Percentiles rank a stretch among this genome's conserved stretches.
These are phyloP conservation scores for Gephyroberyx darwinii DNA, from an alignment of 2,797 vertebrate species.

Conservation along the genomic window DNA sequence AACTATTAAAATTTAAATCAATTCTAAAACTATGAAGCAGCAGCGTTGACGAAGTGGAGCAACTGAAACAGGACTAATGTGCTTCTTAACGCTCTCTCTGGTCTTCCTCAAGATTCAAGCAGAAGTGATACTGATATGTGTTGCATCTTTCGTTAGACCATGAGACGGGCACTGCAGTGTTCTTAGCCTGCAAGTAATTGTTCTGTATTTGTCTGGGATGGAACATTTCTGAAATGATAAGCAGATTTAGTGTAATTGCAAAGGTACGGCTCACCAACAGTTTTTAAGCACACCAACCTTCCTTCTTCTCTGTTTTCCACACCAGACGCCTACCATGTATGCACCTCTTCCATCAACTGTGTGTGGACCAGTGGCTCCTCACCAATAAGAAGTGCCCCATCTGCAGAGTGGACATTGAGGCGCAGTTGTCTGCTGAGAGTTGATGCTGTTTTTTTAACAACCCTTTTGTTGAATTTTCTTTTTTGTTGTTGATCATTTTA, in stretches of 20 bases:
- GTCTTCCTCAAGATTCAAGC: too few species aligned
- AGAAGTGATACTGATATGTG: too few species aligned
- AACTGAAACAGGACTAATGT: too few species aligned
- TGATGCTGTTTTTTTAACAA: conserved; percentile 89
- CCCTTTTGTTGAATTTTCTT: conserved; percentile 84
- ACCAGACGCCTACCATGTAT: conserved; percentile 97
- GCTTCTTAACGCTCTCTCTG: too few species aligned
- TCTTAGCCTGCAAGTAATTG: not conserved
- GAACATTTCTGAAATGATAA: not conserved
- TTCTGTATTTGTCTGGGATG: not conserved
- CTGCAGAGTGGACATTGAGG: conserved; percentile 99
- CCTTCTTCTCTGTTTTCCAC: conserved; percentile 13
- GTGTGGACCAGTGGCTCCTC: conserved; percentile 99
- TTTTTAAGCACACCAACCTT: not conserved
- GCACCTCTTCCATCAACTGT: conserved; percentile 99
- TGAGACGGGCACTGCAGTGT: not conserved
- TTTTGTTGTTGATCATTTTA: conserved; percentile 77
- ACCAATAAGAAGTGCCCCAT: conserved; percentile 99
- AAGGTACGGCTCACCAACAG: too few species aligned
- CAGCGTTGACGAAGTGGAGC: too few species aligned
- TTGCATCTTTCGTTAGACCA: too few species aligned
- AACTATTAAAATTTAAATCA: too few species aligned
- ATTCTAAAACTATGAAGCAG: too few species aligned
- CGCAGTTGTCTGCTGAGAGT: conserved; percentile 98
- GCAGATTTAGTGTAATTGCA: too few species aligned